phyloP scores from a whole-genome alignment of 2,797 vertebrate genomes.

The Schizothorax lantsangensis region DNA sequence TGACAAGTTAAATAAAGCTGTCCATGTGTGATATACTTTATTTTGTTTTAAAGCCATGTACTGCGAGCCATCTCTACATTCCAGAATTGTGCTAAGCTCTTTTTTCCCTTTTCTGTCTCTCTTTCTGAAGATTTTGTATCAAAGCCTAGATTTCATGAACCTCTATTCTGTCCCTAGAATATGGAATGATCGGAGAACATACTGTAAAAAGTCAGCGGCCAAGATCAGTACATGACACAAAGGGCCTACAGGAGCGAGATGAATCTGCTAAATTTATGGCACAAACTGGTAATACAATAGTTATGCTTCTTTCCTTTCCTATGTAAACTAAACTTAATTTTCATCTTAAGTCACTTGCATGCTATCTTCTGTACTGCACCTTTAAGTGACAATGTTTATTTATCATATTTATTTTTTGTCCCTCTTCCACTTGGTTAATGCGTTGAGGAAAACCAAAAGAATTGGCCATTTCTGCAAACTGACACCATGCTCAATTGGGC shows the following conservation, averaged over 20 bases:
- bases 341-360: slow-evolving; percentile 97
- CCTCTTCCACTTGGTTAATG: slow-evolving; percentile 77
- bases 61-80: slow-evolving; percentile 72
- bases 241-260: slow-evolving; percentile 99
- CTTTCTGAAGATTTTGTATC: slow-evolving; percentile 79
- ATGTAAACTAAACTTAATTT: slow-evolving; percentile 86
- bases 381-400: slow-evolving; percentile 83
- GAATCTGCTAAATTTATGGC: slow-evolving; percentile 99
- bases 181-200: slow-evolving; percentile 99
- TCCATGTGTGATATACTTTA: slow-evolving; percentile 83
- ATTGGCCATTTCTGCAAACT: slow-evolving; percentile 71
- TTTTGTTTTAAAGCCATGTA: slow-evolving; percentile 72
- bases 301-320: slow-evolving; percentile 90
- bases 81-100: slow-evolving; percentile 70
- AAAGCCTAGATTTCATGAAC: slow-evolving; percentile 96
- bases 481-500: slow-evolving; percentile 69
- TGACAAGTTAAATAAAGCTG: slow-evolving; percentile 71
- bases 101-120: slow-evolving; percentile 71
- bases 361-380: slow-evolving; percentile 87
- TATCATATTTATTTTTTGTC: slow-evolving; percentile 73
- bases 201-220: slow-evolving; percentile 99
- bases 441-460: slow-evolving; percentile 55
- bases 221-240: slow-evolving; percentile 99
- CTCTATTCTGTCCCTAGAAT: slow-evolving; percentile 99
- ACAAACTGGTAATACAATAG: slow-evolving; percentile 99